Base-by-base conservation (phyloP, 2,797 vertebrate genomes). In the Knipowitschia caucasica region DNA sequence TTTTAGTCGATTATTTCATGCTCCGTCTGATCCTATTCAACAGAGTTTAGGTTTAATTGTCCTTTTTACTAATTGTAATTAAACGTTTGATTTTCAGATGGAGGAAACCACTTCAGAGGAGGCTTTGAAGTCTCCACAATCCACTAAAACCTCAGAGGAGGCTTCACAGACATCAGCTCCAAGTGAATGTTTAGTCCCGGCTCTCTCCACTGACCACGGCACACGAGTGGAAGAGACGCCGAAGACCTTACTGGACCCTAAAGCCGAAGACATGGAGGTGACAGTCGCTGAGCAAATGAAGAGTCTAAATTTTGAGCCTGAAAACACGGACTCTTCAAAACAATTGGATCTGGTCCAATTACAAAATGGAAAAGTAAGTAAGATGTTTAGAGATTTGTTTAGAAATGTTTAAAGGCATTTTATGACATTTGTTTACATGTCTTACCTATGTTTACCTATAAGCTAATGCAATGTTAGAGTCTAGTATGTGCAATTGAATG, bases 201-300 rank as follows among this genome's bases (percentile, higher is more conserved):
- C 24, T 24, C 12, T 24, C 11, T 5, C 21, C 23, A 2, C 1
- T 14, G 12, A 25, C 14, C 21, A 12, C 14, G n/a, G 1, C 3
- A 12, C 2, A 1, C n/a, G n/a, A 24, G 21, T 20, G 36, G 18
- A 14, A 42, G 21, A n/a, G 1, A 23, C 25, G 27, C 45, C 46
- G 34, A 36, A 36, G 47, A 3, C 1, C 1, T 4, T 5, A 9
- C 5, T 18, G 5, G 27, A 0, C 0, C 18, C 23, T n/a, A 25
- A 43, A n/a, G 40, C 20, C 2, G 54, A 69, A n/a, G 46, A 42
- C 24, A 79, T 77, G 71, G 75, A 75, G 8, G 62, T 79, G 8
- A 46, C 61, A 1, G 21, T 61, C 36, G 30, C 56, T 1, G 42
- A 54, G 0, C 58, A 69, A 10, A 30, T 25, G 7, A 62, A 56